Percentiles rank a stretch among this genome's conserved stretches.
phyloP scores from a whole-genome alignment of 2,888 invertebrate species.

The Arrhopalites spinosus region DNA sequence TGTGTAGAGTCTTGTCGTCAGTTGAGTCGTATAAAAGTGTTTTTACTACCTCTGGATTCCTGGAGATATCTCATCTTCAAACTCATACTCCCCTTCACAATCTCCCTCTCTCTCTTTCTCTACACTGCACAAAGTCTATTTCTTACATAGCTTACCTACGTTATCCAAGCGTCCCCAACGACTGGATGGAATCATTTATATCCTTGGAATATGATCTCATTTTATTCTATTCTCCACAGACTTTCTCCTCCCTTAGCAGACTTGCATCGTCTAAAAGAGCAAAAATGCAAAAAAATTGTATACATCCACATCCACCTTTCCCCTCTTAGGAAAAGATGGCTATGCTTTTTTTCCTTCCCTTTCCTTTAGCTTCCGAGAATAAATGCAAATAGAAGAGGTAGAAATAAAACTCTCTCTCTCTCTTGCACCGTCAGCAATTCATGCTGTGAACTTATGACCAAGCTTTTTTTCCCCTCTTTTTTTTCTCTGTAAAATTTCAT shows the following conservation, averaged over 20 bases:
- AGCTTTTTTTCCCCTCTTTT: not conserved
- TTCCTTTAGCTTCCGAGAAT: not conserved
- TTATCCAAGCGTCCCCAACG: no score
- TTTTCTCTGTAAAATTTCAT: no score
- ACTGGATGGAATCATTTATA: no score
- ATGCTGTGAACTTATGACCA: slow-evolving; percentile 9
- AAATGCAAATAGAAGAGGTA: slow-evolving; percentile 7
- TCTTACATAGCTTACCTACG: no score
- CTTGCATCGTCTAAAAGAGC: no score
- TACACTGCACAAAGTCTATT: not conserved
- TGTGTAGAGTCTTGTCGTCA: not conserved
- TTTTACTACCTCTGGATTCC: slow-evolving; percentile 3
- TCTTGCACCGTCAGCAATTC: not conserved
- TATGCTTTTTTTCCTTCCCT: not conserved
- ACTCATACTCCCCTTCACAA: not conserved
- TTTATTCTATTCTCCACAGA: no score
- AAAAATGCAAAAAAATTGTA: no score
- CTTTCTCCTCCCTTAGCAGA: no score
- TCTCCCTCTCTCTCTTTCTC: not conserved
- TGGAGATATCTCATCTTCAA: not conserved
- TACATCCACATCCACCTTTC: not conserved
- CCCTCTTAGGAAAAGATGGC: not conserved
- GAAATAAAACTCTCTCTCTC: not conserved
- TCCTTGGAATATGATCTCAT: no score
- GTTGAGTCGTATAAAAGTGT: slow-evolving; percentile 15